Evolutionary conservation across 2,888 invertebrate species (phyloP).

Genomic region (Embidobia sp.): DNA sequence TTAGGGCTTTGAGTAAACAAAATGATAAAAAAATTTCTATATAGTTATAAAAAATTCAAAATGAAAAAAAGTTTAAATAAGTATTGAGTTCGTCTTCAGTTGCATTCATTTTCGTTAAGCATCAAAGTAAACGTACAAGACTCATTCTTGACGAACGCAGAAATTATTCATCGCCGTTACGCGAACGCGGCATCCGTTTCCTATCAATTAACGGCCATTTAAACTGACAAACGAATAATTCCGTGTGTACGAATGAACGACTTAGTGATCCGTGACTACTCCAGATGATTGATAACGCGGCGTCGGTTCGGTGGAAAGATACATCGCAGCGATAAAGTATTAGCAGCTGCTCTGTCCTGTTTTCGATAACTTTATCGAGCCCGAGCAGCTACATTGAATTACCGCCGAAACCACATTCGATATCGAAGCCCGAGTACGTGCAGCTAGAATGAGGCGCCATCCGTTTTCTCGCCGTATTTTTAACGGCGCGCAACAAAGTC

Average conservation of each 20-base stretch:
- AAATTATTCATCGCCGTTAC: too few relatives aligned
- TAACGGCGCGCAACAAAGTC: conserved; percentile 27
- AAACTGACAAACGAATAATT: conserved; percentile 27
- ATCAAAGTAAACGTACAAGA: too few relatives aligned
- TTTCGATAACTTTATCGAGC: conserved; percentile 60
- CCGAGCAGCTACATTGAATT: conserved; percentile 50
- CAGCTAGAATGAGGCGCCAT: conserved; percentile 16
- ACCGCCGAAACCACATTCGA: conserved; percentile 47
- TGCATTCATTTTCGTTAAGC: too few relatives aligned
- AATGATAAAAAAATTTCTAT: too few relatives aligned
- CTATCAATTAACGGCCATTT: conserved; percentile 3
- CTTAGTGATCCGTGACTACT: conserved; percentile 23
- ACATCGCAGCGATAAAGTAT: conserved; percentile 52
- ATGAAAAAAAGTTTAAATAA: too few relatives aligned
- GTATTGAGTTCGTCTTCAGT: too few relatives aligned
- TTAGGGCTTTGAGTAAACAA: too few relatives aligned
- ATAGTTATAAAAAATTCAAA: too few relatives aligned
- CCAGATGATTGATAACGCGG: conserved; percentile 43
- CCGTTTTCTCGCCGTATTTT: conserved; percentile 33
- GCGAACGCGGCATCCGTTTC: not conserved
- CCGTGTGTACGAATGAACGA: conserved; percentile 7
- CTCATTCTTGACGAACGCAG: too few relatives aligned
- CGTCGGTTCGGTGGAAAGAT: conserved; percentile 27
- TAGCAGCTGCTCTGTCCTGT: conserved; percentile 56
- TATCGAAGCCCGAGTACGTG: conserved; percentile 44